Base-by-base conservation (phyloP, 2,113 vertebrate species). In the Gallinago paraguaiae region DNA sequence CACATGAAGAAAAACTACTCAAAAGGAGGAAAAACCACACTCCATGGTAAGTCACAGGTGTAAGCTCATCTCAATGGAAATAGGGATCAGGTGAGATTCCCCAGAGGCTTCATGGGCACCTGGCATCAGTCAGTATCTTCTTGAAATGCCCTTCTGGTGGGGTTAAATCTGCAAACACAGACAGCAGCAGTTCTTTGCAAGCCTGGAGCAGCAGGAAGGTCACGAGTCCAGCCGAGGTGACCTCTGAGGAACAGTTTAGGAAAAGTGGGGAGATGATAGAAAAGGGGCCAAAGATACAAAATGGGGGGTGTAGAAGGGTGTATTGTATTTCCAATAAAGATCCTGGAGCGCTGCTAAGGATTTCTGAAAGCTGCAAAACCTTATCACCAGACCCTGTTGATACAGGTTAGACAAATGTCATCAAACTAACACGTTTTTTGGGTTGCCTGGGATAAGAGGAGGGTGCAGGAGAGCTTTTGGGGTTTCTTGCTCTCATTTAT, bases 161-260 rank as follows among this genome's bases (percentile, higher is more conserved):
- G 41, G 57, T 48, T 56, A 23, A 63, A 63, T 39, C 41, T 48
- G n/a, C 75, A 25, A 46, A 39, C 17, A 17, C 35, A 11, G 31
- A 20, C 1, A 1, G 24, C 0, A 0, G 53, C 72, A 56, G 67
- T 63, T 17, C 16, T 50, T 6, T 25, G 31, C 10, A n/a, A 56
- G 50, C 22, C 30, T 2, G 4, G 33, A 39, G 39, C 75, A 63
- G 48, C n/a, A 33, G 10, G 39, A 54, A 63, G 45, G 19, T 46
- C 61, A 17, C 10, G 11, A 69, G 25, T n/a, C 59, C 76, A 13
- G 41, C 13, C 0, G 0, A 72, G 24, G 19, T 16, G 67, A 35
- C 24, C 13, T 53, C 54, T 2, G 2, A 78, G 31, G 37, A 78
- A 23, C 5, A 27, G 54, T 13, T 59, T 43, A 25, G 45, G 51